A percentile compares a stretch with the other conserved stretches of the same genome.
phyloP scores from a whole-genome alignment of 2,888 invertebrate species.

The Spodoptera littoralis region DNA sequence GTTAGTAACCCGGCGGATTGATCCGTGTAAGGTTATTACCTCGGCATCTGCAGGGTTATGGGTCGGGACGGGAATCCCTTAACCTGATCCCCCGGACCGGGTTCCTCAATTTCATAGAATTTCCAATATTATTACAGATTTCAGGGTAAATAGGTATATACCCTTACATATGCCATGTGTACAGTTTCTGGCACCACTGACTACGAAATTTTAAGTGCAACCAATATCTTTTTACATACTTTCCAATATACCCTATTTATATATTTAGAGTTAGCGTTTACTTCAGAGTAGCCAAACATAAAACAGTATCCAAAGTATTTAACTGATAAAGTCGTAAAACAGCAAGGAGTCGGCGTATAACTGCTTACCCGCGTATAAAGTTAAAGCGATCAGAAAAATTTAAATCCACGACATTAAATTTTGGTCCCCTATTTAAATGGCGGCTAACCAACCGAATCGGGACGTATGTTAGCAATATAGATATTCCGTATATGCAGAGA shows the following conservation, averaged over 20 bases:
- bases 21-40: slow-evolving; percentile 69
- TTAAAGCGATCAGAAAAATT: slow-evolving; percentile 60
- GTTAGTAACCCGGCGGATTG: slow-evolving; percentile 63
- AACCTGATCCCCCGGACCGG: slow-evolving; percentile 58
- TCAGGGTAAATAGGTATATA: slow-evolving; percentile 24
- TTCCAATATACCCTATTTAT: too few relatives aligned
- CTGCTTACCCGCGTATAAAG: slow-evolving; percentile 29
- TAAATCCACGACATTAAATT: slow-evolving; percentile 69
- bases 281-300: slow-evolving; percentile 5
- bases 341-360: slow-evolving; percentile 33
- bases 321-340: slow-evolving; percentile 31
- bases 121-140: slow-evolving; percentile 67
- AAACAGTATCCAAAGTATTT: slow-evolving; percentile 23
- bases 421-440: slow-evolving; percentile 55
- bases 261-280: background rate
- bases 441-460: slow-evolving; percentile 67
- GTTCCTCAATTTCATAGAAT: slow-evolving; percentile 69
- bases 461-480: slow-evolving; percentile 55
- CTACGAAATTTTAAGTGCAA: too few relatives aligned
- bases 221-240: too few relatives aligned
- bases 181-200: background rate
- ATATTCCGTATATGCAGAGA: slow-evolving; percentile 44
- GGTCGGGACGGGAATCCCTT: slow-evolving; percentile 69
- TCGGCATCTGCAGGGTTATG: slow-evolving; percentile 69
- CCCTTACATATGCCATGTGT: background rate